Percentiles rank a stretch among this genome's conserved stretches.
These are phyloP conservation scores for Eudyptes chrysolophus DNA, from an alignment of 2,113 vertebrate species.

Conservation along the genomic window DNA sequence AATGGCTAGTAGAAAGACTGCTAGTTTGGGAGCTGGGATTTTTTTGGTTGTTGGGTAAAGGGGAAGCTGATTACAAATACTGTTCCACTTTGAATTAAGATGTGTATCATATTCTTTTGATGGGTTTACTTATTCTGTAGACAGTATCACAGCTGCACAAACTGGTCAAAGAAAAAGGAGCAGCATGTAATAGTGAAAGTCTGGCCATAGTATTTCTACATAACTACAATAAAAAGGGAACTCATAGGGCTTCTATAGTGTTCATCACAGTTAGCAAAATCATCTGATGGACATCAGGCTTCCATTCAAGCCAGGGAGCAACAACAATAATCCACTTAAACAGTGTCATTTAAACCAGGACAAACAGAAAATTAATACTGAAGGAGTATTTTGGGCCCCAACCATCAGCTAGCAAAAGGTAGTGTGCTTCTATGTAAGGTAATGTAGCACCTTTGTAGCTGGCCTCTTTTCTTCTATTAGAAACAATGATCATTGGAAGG, in stretches of 20 bases:
- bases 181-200: background rate
- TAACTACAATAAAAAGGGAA: background rate
- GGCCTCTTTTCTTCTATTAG: background rate
- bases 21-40: rapidly evolving
- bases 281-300: background rate
- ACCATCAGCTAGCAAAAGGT: too few relatives aligned
- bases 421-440: background rate
- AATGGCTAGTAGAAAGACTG: background rate
- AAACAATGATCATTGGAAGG: background rate
- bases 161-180: background rate
- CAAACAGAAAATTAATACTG: background rate
- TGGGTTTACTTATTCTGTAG: background rate
- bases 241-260: background rate
- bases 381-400: too few relatives aligned
- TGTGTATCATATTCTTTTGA: background rate
- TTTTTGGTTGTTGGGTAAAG: background rate
- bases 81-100: background rate
- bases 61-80: background rate
- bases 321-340: background rate
- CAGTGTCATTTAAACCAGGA: too few relatives aligned
- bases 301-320: background rate
- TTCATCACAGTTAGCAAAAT: background rate
- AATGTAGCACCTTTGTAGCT: background rate
- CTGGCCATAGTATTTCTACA: background rate
- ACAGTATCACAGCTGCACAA: background rate